phyloP scores from a whole-genome alignment of 2,113 vertebrate species.

The Lepisosteus osseus region DNA sequence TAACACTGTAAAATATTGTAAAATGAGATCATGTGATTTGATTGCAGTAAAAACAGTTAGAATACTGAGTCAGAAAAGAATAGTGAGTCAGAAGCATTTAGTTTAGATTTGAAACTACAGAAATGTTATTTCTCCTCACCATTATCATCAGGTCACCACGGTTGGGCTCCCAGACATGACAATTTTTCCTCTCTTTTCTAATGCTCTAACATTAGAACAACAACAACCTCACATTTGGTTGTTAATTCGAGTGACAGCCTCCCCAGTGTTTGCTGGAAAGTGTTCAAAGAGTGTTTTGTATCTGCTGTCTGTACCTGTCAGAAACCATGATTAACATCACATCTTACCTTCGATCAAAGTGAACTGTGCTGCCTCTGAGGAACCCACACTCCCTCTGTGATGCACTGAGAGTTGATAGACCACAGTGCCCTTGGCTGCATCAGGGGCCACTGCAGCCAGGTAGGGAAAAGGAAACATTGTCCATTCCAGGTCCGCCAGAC shows the following conservation, averaged over 20 bases:
- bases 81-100: too few species aligned
- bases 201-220: background rate
- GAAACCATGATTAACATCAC: background rate
- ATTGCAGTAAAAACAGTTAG: too few species aligned
- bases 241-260: conserved; percentile 1
- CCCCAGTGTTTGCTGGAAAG: conserved; percentile 1
- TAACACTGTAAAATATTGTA: too few species aligned
- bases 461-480: conserved; percentile 79
- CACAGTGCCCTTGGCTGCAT: conserved; percentile 60
- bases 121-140: too few species aligned
- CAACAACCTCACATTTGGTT: background rate
- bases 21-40: too few species aligned
- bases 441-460: conserved; percentile 67
- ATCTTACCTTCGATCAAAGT: conserved; percentile 69
- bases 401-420: conserved; percentile 67
- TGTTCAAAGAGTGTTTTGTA: conserved; percentile 3
- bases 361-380: conserved; percentile 57
- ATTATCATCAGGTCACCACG: too few species aligned
- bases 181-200: background rate
- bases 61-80: too few species aligned
- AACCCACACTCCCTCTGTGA: conserved; percentile 39
- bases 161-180: too few species aligned
- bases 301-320: background rate
- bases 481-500: conserved; percentile 74
- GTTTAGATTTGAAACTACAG: too few species aligned